phyloP scores from a whole-genome alignment of 2,888 invertebrate genomes.

The Drosophila emarginata region DNA sequence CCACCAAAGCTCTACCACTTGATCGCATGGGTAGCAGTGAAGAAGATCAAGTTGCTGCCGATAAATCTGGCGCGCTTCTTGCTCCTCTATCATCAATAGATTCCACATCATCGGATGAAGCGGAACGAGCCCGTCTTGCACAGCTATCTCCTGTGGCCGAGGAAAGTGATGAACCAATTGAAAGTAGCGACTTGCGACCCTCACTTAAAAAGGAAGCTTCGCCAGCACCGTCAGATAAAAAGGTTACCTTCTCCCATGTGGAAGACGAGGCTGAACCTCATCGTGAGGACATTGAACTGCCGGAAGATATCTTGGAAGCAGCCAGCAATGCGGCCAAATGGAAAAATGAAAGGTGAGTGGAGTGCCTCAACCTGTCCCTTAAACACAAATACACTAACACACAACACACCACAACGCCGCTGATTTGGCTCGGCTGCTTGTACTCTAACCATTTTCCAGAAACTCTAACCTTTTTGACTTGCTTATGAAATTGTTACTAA shows the following conservation, averaged over 20 bases:
- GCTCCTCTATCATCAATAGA: slow-evolving; percentile 82
- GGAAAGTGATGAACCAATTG: slow-evolving; percentile 74
- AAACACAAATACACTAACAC: slow-evolving; percentile 53
- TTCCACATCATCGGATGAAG: slow-evolving; percentile 82
- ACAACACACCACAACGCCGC: slow-evolving; percentile 12
- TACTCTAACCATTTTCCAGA: slow-evolving; percentile 70
- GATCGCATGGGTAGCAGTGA: slow-evolving; percentile 83
- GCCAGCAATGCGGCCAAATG: slow-evolving; percentile 71
- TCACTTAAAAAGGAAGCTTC: slow-evolving; percentile 82
- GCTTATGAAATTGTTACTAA: slow-evolving; percentile 80
- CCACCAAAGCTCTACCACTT: slow-evolving; percentile 75
- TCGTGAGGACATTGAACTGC: slow-evolving; percentile 81
- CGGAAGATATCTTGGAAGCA: slow-evolving; percentile 77
- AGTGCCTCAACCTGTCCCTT: neutral
- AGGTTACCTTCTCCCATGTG: slow-evolving; percentile 83
- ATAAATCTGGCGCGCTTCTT: slow-evolving; percentile 53
- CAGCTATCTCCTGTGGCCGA: slow-evolving; percentile 79
- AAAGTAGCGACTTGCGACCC: slow-evolving; percentile 62
- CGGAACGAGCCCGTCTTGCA: slow-evolving; percentile 69
- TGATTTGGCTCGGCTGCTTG: slow-evolving; percentile 28
- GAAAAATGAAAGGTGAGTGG: slow-evolving; percentile 83
- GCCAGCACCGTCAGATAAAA: slow-evolving; percentile 82
- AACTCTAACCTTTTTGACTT: slow-evolving; percentile 69
- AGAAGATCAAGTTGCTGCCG: slow-evolving; percentile 72
- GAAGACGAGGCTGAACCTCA: slow-evolving; percentile 81